These are phyloP conservation scores for Azorinus chamasolen DNA, from an alignment of 2,888 invertebrate species.

Conservation along the genomic window DNA sequence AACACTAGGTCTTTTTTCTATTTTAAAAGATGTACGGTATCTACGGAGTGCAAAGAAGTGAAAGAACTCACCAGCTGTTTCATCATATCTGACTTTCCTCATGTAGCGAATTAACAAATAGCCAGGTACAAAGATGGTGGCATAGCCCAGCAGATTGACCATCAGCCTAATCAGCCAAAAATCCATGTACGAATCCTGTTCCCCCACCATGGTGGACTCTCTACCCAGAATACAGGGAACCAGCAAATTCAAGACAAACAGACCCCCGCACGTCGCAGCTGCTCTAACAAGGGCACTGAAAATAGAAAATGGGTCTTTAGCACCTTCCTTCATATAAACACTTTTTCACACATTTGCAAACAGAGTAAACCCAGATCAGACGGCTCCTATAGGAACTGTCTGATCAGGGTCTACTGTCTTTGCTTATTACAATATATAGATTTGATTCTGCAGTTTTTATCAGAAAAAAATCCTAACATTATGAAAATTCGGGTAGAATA, in stretches of 20 bases:
- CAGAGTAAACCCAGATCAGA: no score
- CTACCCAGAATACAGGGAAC: constrained; percentile 64
- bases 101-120: constrained; percentile 94
- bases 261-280: constrained; percentile 49
- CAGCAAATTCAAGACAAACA: constrained; percentile 66
- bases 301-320: constrained; percentile 12
- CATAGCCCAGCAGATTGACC: constrained; percentile 94
- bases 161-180: constrained; percentile 92
- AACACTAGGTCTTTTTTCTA: no score
- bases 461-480: no score
- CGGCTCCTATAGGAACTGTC: no score
- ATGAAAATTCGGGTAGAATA: no score
- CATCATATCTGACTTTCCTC: constrained; percentile 90
- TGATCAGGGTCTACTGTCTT: no score
- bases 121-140: constrained; percentile 95
- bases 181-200: constrained; percentile 69
- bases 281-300: constrained; percentile 66
- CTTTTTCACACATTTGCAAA: no score
- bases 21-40: no score
- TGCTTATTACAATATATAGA: no score
- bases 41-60: no score
- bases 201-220: constrained; percentile 54
- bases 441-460: no score
- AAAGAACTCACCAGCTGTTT: constrained; percentile 91
- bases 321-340: no score